Percentiles rank a stretch among this genome's conserved stretches.
phyloP scores from a whole-genome alignment of 2,797 vertebrate genomes.

The Spinus olivaceus region DNA sequence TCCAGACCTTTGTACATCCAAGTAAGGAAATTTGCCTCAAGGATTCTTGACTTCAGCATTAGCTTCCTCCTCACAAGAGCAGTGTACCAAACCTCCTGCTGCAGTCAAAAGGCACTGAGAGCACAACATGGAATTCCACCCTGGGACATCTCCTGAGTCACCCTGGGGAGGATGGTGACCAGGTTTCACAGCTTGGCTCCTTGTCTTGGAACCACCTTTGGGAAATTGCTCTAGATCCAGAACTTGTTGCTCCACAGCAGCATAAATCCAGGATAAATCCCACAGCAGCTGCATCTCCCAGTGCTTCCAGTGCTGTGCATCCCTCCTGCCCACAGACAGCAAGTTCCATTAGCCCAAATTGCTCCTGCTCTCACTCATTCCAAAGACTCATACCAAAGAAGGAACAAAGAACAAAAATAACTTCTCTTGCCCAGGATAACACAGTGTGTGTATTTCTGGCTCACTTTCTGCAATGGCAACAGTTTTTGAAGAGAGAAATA shows the following conservation, averaged over 20 bases:
- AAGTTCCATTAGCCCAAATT: not conserved
- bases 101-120: accelerated
- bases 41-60: not conserved
- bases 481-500: slow-evolving; percentile 5
- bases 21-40: not conserved
- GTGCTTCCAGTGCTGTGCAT: accelerated
- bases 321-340: not conserved
- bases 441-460: not conserved
- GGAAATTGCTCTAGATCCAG: not conserved
- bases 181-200: not conserved
- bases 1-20: not conserved
- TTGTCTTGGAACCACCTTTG: not conserved
- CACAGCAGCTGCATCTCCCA: not conserved
- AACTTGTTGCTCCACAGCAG: not conserved
- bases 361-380: not conserved
- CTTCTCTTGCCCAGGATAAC: not conserved
- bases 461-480: not conserved
- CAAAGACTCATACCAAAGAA: not conserved
- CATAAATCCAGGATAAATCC: not conserved
- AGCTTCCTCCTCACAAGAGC: not conserved
- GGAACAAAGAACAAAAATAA: not conserved
- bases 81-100: accelerated
- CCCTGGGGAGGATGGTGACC: not conserved
- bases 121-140: not conserved
- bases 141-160: accelerated